A percentile compares a stretch with the other conserved stretches of the same genome.
These are phyloP conservation scores for Gallinago paraguaiae DNA, from an alignment of 2,113 vertebrate species.

Conservation along the genomic window DNA sequence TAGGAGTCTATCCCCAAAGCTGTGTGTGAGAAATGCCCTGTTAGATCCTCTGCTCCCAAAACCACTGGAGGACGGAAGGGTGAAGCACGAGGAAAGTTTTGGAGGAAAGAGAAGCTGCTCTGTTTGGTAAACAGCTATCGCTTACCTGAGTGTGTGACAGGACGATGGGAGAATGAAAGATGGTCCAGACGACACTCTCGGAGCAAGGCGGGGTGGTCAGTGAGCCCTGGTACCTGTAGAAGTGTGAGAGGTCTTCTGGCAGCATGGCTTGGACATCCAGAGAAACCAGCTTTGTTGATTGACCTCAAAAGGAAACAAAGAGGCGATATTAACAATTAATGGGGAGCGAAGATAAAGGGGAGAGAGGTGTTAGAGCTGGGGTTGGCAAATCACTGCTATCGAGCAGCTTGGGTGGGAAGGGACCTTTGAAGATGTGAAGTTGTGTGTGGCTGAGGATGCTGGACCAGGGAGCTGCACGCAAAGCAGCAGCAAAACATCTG, in stretches of 20 bases:
- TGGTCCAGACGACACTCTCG: conserved; percentile 87
- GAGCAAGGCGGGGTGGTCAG: conserved; percentile 89
- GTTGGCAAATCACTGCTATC: background rate
- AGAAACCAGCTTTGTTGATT: conserved; percentile 74
- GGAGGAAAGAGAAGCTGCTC: background rate
- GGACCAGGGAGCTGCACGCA: background rate
- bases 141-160: conserved; percentile 86
- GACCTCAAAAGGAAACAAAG: conserved; percentile 69
- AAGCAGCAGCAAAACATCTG: background rate
- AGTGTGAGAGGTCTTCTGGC: conserved; percentile 83
- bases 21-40: rapidly evolving
- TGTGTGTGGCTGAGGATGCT: background rate
- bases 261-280: conserved; percentile 86
- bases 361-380: background rate
- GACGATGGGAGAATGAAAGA: conserved; percentile 83
- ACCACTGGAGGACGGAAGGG: background rate
- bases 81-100: background rate
- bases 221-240: conserved; percentile 88
- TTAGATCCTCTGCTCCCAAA: background rate
- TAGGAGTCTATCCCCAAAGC: background rate
- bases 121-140: background rate
- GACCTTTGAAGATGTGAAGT: background rate
- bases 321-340: background rate
- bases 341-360: background rate
- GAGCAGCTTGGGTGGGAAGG: background rate